Percentiles rank a stretch among this genome's conserved stretches.
Evolutionary conservation across 2,113 vertebrate species (phyloP).

Genomic region (Ptilorrhoa leucosticta): DNA sequence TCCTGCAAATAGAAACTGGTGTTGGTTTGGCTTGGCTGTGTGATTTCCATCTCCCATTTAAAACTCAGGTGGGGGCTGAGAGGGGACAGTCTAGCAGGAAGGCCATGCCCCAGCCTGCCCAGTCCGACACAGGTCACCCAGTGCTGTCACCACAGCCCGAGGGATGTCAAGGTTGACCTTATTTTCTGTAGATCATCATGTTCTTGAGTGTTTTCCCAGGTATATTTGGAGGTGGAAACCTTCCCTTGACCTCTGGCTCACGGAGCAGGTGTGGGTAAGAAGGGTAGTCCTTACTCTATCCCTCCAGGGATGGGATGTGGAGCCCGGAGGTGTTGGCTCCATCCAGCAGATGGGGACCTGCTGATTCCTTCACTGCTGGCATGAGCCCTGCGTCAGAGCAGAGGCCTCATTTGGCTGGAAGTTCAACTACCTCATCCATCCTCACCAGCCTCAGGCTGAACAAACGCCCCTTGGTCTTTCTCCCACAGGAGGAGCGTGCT

Average conservation of each 20-base stretch:
- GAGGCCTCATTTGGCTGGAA: neutral
- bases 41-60: neutral
- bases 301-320: neutral
- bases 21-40: neutral
- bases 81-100: neutral
- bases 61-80: neutral
- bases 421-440: neutral
- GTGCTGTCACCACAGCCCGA: fast-evolving
- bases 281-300: neutral
- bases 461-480: neutral
- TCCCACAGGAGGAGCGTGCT: fast-evolving
- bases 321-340: neutral
- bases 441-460: neutral
- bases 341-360: neutral
- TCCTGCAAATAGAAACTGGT: neutral
- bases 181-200: neutral
- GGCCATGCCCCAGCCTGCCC: neutral
- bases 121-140: neutral
- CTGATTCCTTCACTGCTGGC: neutral
- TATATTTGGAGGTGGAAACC: neutral
- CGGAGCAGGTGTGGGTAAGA: neutral
- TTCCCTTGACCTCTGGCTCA: neutral
- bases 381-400: neutral
- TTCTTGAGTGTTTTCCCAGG: neutral
- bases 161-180: neutral